Conservation (phyloP, 1,140 invertebrate genomes). For the Popillia japonica region DNA sequence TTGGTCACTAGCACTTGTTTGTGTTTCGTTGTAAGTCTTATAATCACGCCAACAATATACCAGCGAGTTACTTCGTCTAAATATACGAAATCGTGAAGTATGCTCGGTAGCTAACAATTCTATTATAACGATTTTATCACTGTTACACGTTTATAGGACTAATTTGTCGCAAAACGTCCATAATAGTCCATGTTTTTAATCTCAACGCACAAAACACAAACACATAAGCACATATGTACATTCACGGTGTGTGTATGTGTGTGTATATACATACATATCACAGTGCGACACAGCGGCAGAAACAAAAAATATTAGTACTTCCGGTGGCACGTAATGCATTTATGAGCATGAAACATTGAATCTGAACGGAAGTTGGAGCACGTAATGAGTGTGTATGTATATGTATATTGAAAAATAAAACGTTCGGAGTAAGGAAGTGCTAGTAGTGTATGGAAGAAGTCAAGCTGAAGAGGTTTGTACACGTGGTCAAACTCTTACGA, state of each 20-base stretch:
- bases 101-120: neutral
- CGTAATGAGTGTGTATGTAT: conserved; percentile 22
- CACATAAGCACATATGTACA: neutral
- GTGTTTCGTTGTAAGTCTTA: no score
- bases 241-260: neutral
- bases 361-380: conserved; percentile 31
- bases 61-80: neutral
- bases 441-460: neutral
- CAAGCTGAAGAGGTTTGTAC: neutral
- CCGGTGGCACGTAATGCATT: conserved; percentile 32
- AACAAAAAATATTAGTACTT: conserved; percentile 33
- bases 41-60: no score
- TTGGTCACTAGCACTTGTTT: no score
- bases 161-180: conserved; percentile 25
- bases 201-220: conserved; percentile 12
- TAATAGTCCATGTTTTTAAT: conserved; percentile 21
- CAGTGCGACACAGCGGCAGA: neutral
- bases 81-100: conserved; percentile 7
- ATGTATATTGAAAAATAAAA: conserved; percentile 17
- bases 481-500: conserved; percentile 3
- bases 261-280: neutral
- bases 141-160: neutral
- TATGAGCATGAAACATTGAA: conserved; percentile 20
- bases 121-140: conserved; percentile 28
- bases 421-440: neutral